Base-by-base conservation (phyloP, 1,140 invertebrate species). In the Sarcophaga peregrina region DNA sequence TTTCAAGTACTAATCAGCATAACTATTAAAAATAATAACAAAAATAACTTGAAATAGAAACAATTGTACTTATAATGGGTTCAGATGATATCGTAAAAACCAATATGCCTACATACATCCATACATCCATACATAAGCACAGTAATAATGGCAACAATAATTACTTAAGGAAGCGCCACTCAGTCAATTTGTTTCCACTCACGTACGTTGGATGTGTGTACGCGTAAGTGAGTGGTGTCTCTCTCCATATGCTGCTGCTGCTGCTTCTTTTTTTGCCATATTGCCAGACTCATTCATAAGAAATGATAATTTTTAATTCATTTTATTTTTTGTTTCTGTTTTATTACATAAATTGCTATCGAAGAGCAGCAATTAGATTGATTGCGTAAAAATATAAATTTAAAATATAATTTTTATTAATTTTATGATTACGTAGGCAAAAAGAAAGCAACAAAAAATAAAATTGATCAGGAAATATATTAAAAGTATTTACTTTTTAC, bases 91-190 rank as follows among this genome's bases (percentile, higher is more conserved):
- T 37, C 25, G 25, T 37, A 37, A 37, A 37, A 37, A 37, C 25
- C 25, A 37, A 37, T 37, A 37, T 37, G 25, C 25, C 1, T 4
- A 37, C 25, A 37, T 37, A 37, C 25, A n/a, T n/a, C n/a, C n/a
- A n/a, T n/a, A n/a, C n/a, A n/a, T n/a, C n/a, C 25, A 37, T 37
- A 37, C 25, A 37, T 37, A 2, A 37, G 25, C 25, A 37, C 25
- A 37, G 6, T 58, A 58, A 58, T 58, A 58, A 58, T 58, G n/a
- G 13, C 10, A 8, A 68, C 10, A 68, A 68, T 78, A 50, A 78
- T 78, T 78, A 78, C 75, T 78, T 75, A 50, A 52, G 5, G 75
- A 78, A 78, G 75, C 75, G 75, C 47, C 75, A 78, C 75, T 78
- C 47, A 52, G 48, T 25, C 75, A 48, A 8, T 68, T 4, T 37